phyloP scores from a whole-genome alignment of 2,113 vertebrate species.

The Tachuris rubrigastra region DNA sequence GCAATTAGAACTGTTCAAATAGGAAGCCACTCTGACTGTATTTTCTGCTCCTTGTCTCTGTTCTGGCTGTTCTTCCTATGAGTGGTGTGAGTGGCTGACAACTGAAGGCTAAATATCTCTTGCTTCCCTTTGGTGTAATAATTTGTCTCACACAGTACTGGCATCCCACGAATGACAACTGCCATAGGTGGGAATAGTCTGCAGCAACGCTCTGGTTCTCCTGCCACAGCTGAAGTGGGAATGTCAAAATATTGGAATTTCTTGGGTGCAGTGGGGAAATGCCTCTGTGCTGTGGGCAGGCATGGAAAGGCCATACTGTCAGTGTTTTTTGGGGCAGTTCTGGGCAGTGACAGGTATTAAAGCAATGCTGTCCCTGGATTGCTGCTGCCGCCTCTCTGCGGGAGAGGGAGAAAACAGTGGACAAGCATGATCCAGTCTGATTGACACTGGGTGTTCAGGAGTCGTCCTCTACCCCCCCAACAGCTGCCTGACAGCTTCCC shows the following conservation, averaged over 20 bases:
- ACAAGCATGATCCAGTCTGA: background rate
- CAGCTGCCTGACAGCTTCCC: background rate
- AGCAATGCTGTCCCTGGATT: background rate
- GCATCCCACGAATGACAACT: background rate
- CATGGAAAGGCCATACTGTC: background rate
- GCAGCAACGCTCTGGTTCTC: background rate
- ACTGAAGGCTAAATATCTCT: background rate
- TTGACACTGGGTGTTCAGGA: background rate
- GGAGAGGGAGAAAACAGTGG: background rate
- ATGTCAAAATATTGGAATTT: background rate
- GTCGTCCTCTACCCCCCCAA: background rate
- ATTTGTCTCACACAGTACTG: background rate
- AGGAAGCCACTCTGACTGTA: background rate
- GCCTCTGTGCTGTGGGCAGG: background rate
- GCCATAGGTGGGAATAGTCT: background rate
- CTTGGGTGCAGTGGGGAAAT: background rate
- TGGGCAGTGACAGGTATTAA: background rate
- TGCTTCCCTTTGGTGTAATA: background rate
- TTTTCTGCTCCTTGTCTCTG: background rate
- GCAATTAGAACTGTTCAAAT: background rate
- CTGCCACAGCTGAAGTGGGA: background rate
- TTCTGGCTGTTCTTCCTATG: background rate
- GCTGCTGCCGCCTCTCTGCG: background rate
- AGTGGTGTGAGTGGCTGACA: background rate
- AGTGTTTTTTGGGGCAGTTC: background rate